A percentile compares a stretch with the other conserved stretches of the same genome.
These are phyloP conservation scores for Pungitius pungitius DNA, from an alignment of 2,113 vertebrate genomes.

Conservation along the genomic window DNA sequence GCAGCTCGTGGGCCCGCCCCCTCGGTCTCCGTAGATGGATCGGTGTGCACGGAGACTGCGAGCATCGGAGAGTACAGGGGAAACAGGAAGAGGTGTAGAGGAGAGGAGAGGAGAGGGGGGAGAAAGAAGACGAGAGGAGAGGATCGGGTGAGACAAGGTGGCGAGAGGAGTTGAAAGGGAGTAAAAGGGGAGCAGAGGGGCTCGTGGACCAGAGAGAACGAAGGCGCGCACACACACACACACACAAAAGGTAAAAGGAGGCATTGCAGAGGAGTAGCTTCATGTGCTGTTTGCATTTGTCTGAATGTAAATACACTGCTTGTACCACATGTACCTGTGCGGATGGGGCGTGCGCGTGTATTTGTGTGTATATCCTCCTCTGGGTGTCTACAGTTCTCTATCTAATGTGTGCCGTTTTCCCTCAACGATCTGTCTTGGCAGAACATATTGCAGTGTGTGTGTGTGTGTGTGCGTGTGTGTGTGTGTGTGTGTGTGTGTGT, in stretches of 20 bases:
- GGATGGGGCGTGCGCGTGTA: constrained; percentile 8
- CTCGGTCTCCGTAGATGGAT: constrained; percentile 70
- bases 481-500: constrained; percentile 40
- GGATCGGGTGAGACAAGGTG: constrained; percentile 75
- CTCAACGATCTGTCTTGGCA: constrained; percentile 41
- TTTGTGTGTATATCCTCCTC: background rate
- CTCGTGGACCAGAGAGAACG: constrained; percentile 55
- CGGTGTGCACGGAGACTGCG: constrained; percentile 63
- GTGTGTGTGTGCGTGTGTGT: constrained; percentile 49
- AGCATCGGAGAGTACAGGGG: constrained; percentile 73
- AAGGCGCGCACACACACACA: constrained; percentile 19
- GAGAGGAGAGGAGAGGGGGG: constrained; percentile 61
- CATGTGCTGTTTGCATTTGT: constrained; percentile 23
- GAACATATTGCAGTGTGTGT: constrained; percentile 66
- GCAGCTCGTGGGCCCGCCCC: constrained; percentile 48
- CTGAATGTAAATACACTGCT: constrained; percentile 40
- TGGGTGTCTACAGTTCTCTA: constrained; percentile 11
- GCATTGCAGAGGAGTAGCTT: constrained; percentile 8
- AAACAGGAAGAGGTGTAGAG: constrained; percentile 71
- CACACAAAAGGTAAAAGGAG: constrained; percentile 58
- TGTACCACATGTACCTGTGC: constrained; percentile 22
- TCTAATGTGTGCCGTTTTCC: constrained; percentile 28
- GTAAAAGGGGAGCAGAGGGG: constrained; percentile 67
- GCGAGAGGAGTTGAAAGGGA: constrained; percentile 69
- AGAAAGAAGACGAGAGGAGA: constrained; percentile 64